Conservation (phyloP, 2,888 invertebrate genomes). For the Apamea sordens region DNA sequence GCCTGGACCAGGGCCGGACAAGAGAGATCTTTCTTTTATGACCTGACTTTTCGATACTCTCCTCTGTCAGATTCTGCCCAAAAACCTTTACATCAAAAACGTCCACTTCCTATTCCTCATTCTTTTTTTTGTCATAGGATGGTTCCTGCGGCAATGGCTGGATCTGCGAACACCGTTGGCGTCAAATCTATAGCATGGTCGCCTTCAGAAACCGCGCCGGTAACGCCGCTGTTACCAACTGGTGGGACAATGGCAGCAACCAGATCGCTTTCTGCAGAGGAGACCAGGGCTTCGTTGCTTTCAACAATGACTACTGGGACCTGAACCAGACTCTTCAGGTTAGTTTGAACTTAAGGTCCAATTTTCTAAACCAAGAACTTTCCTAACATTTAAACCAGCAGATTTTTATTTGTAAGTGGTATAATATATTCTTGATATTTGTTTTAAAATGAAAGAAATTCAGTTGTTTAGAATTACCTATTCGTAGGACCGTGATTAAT, state of each 20-base stretch:
- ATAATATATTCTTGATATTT: too few species aligned
- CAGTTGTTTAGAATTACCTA: neutral
- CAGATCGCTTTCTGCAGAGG: slow-evolving; percentile 97
- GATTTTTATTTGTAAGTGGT: too few species aligned
- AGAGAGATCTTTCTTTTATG: too few species aligned
- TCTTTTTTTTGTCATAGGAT: slow-evolving; percentile 82
- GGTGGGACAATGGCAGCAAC: slow-evolving; percentile 95
- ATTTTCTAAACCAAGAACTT: neutral
- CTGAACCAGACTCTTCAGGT: slow-evolving; percentile 91
- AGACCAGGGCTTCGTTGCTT: slow-evolving; percentile 93
- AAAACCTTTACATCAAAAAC: neutral
- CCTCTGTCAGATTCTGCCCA: neutral
- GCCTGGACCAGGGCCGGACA: too few species aligned
- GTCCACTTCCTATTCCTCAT: neutral
- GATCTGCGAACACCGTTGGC: slow-evolving; percentile 96
- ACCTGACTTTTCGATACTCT: neutral
- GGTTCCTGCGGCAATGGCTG: slow-evolving; percentile 93
- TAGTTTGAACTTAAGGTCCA: slow-evolving; percentile 20
- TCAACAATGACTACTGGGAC: slow-evolving; percentile 92
- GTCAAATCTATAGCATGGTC: slow-evolving; percentile 95
- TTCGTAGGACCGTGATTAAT: neutral
- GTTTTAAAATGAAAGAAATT: too few species aligned
- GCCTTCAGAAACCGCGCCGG: slow-evolving; percentile 93
- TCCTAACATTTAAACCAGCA: neutral
- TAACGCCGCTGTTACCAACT: slow-evolving; percentile 90